phyloP scores from a whole-genome alignment of 2,113 vertebrate genomes.

The Sorex fumeus region DNA sequence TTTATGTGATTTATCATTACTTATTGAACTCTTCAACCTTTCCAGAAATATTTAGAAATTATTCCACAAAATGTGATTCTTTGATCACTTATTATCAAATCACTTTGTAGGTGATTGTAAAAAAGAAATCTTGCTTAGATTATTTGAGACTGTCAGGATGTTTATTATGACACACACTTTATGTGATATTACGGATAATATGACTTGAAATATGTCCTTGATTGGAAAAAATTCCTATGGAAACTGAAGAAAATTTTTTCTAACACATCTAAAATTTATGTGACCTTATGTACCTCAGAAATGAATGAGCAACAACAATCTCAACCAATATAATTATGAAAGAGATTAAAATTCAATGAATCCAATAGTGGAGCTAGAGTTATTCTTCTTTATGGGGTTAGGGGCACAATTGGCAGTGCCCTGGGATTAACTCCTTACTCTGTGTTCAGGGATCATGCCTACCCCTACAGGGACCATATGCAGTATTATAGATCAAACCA shows the following conservation, averaged over 20 bases:
- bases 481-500: too few relatives aligned
- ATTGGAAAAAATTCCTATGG: background rate
- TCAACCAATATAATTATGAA: background rate
- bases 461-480: too few relatives aligned
- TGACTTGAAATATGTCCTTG: conserved; percentile 10
- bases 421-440: too few relatives aligned
- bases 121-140: background rate
- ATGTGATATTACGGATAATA: background rate
- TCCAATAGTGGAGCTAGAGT: background rate
- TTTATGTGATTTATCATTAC: background rate
- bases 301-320: conserved; percentile 17
- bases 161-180: background rate
- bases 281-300: background rate
- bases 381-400: background rate
- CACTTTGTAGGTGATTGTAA: background rate
- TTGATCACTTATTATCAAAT: conserved; percentile 8
- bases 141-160: background rate
- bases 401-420: too few relatives aligned
- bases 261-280: background rate
- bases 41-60: background rate
- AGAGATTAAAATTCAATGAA: background rate
- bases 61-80: background rate
- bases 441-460: too few relatives aligned
- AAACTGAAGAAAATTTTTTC: background rate
- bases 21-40: background rate